phyloP scores from a whole-genome alignment of 1,140 invertebrate species.

The Trichogramma pretiosum region DNA sequence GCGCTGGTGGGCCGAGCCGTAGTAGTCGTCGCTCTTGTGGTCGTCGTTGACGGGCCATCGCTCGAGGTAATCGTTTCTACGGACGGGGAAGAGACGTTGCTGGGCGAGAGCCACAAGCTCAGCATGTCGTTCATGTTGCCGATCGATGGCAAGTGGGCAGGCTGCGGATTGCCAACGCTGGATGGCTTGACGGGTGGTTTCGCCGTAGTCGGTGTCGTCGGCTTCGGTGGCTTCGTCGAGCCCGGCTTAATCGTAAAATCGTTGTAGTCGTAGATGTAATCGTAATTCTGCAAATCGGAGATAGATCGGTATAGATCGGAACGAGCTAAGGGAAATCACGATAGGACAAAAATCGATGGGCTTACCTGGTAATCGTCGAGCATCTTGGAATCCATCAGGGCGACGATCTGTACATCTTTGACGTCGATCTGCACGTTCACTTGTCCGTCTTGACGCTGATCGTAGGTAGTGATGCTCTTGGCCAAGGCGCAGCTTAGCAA shows the following conservation, averaged over 20 bases:
- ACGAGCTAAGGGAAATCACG: too few species aligned
- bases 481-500: too few species aligned
- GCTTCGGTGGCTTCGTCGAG: background rate
- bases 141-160: background rate
- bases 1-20: too few species aligned
- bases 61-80: background rate
- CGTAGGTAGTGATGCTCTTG: constrained; percentile 48
- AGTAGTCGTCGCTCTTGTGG: background rate
- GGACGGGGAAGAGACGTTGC: too few species aligned
- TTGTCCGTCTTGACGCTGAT: constrained; percentile 67
- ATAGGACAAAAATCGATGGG: too few species aligned
- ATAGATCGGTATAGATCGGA: background rate
- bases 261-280: constrained; percentile 45
- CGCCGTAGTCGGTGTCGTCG: background rate
- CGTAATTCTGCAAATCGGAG: constrained; percentile 32
- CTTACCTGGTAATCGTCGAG: constrained; percentile 49
- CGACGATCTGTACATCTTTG: constrained; percentile 67
- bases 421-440: constrained; percentile 69
- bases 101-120: too few species aligned
- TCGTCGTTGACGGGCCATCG: background rate
- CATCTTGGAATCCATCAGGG: constrained; percentile 49
- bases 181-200: background rate
- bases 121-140: too few species aligned
- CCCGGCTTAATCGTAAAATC: constrained; percentile 42
- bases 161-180: background rate